Percentiles rank a stretch among this genome's conserved stretches.
Conservation (phyloP, 2,888 invertebrate species). For the Crioceris asparagi region DNA sequence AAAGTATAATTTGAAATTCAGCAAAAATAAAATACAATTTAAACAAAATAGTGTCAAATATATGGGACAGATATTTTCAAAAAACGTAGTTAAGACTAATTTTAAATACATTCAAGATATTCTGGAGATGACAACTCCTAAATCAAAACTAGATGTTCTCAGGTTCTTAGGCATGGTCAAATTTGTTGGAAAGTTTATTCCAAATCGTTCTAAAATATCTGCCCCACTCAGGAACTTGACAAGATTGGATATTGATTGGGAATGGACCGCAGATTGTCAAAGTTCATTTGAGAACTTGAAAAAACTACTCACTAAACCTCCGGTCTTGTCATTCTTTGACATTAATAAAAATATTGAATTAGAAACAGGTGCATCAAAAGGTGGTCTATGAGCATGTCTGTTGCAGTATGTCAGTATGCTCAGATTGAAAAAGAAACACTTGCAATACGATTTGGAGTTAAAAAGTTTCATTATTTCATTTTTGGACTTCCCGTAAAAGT, state of each 20-base stretch:
- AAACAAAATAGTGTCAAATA: too few relatives aligned
- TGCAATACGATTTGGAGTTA: slow-evolving; percentile 26
- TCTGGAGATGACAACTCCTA: slow-evolving; percentile 8
- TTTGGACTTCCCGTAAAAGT: slow-evolving; percentile 5
- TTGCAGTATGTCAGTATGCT: slow-evolving; percentile 6
- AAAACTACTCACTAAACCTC: slow-evolving; percentile 2
- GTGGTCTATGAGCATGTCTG: neutral
- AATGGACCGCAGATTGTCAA: slow-evolving; percentile 2
- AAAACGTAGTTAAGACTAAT: slow-evolving; percentile 1
- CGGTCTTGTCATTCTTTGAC: slow-evolving; percentile 3
- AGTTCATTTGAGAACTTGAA: neutral
- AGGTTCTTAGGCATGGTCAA: slow-evolving; percentile 18
- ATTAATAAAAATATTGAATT: neutral
- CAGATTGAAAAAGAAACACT: slow-evolving; percentile 34
- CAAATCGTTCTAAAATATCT: slow-evolving; percentile 15
- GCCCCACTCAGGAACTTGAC: slow-evolving; percentile 1
- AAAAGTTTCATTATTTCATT: slow-evolving; percentile 15
- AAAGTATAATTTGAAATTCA: too few relatives aligned
- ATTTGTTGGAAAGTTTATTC: slow-evolving; percentile 16
- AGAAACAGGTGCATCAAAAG: slow-evolving; percentile 2
- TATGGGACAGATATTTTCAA: too few relatives aligned
- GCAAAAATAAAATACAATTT: too few relatives aligned
- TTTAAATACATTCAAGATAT: slow-evolving; percentile 4
- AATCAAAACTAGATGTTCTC: slow-evolving; percentile 11
- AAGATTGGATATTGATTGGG: slow-evolving; percentile 4